Base-by-base conservation (phyloP, 2,888 invertebrate species). In the Serripes groenlandicus region DNA sequence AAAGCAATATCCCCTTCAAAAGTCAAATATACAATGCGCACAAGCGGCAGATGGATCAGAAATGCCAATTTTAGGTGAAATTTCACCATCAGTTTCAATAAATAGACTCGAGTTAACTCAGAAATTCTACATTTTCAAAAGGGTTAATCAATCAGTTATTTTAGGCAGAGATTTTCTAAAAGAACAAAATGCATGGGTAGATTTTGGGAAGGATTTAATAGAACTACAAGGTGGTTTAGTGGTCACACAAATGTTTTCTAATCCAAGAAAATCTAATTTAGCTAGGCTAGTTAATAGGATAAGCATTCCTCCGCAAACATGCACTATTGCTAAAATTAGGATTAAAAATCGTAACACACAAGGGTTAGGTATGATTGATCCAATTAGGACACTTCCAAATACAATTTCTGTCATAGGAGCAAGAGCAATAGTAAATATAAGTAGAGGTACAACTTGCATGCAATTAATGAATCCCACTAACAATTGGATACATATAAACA, bases 101-200 rank as follows among this genome's bases (percentile, higher is more conserved):
- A 34, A 60, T 49, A 78, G 78, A n/a, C 62, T 78, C 9, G 37
- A 54, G 1, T 26, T 78, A 11, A 66, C 58, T n/a, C 78, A 78
- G 54, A 78, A 72, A n/a, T 78, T 78, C 35, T 69, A 74, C 35
- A 49, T 78, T 4, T 78, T 78, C 23, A 68, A 69, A 60, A 56
- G 70, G 28, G 37, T 79, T 21, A 68, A 79, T 32, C 42, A 37
- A 18, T 70, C 74, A 74, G 69, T 79, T 9, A 74, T 79, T 34
- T 69, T 74, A 9, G 87, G 83, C 56, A n/a, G 77, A 23, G 87
- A 87, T 72, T 87, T 87, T 64, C 58, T 87, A 26, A 79, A 64
- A n/a, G n/a, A n/a, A 7, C 74, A 86, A 30, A 37, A 74, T 15
- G 82, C 80, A 7, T 62, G 52, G 49, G 69, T 85, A 1, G 75